Evolutionary conservation across 2,113 vertebrate genomes (phyloP).

Genomic region (Siniperca knerii): DNA sequence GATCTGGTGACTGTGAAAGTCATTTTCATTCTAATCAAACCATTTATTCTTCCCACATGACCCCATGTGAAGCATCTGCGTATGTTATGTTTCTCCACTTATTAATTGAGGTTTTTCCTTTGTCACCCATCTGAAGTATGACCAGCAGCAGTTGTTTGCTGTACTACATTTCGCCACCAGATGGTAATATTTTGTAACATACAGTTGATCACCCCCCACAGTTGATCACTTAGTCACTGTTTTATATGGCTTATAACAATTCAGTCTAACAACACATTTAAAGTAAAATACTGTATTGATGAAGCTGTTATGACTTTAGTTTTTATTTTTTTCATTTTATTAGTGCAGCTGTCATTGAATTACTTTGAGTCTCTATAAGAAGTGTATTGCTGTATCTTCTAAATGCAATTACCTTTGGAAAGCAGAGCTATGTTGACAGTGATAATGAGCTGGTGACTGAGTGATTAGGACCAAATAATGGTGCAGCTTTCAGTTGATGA

Average conservation of each 20-base stretch:
- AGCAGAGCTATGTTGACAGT: background rate
- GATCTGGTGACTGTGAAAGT: background rate
- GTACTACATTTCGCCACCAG: conserved; percentile 62
- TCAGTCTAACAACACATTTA: background rate
- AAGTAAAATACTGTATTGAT: conserved; percentile 19
- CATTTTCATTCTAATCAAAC: background rate
- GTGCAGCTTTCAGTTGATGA: conserved; percentile 3
- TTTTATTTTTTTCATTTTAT: background rate
- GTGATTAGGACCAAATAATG: background rate
- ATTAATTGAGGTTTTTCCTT: background rate
- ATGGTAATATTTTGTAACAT: conserved; percentile 57
- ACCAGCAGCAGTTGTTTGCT: conserved; percentile 2
- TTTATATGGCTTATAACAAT: background rate
- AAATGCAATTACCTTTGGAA: conserved; percentile 20
- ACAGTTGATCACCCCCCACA: background rate
- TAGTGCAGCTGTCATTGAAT: conserved; percentile 17
- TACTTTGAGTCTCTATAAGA: background rate
- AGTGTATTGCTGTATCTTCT: conserved; percentile 6
- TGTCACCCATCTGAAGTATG: background rate
- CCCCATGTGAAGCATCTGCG: background rate
- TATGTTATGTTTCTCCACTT: background rate
- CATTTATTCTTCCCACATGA: background rate
- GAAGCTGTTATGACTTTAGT: background rate
- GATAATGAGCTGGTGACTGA: background rate
- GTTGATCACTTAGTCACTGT: background rate